A percentile compares a stretch with the other conserved stretches of the same genome.
Evolutionary conservation across 1,140 invertebrate genomes (phyloP).

Genomic region (Frieseomelitta varia): DNA sequence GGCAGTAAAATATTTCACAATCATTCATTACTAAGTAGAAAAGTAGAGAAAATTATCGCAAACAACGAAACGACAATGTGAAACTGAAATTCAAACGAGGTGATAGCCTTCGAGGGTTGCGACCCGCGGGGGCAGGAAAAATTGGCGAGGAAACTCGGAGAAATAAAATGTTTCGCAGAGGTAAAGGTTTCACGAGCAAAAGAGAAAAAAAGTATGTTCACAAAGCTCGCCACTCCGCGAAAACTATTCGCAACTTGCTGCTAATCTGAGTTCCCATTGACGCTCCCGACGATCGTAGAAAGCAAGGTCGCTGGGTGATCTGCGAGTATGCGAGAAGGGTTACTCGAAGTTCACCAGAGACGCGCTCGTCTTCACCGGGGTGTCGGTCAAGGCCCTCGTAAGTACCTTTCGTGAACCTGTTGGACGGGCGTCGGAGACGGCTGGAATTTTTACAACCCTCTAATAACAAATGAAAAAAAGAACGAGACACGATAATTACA

Average conservation of each 20-base stretch:
- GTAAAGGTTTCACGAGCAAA: too few species aligned
- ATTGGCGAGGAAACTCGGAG: too few species aligned
- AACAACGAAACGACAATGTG: too few species aligned
- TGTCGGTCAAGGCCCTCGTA: constrained; percentile 85
- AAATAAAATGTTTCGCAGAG: too few species aligned
- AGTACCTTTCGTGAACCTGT: constrained; percentile 74
- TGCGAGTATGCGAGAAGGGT: constrained; percentile 75
- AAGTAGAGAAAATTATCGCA: too few species aligned
- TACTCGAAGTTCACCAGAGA: constrained; percentile 76
- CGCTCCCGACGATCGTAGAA: constrained; percentile 72
- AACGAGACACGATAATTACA: too few species aligned
- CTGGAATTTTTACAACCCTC: neutral
- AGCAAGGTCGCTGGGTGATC: constrained; percentile 80
- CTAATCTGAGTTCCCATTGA: constrained; percentile 62
- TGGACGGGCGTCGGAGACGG: constrained; percentile 43
- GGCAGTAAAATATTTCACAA: too few species aligned
- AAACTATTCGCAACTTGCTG: constrained; percentile 38
- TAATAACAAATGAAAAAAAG: neutral
- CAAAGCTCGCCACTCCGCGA: constrained; percentile 46
- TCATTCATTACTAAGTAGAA: too few species aligned
- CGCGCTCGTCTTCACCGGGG: constrained; percentile 81
- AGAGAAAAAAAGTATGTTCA: neutral
- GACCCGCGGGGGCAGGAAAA: too few species aligned
- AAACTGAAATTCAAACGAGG: too few species aligned
- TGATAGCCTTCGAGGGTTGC: too few species aligned